A percentile compares a stretch with the other conserved stretches of the same genome.
Conservation (phyloP, 2,797 vertebrate species). For the Tiaroga cobitis region DNA sequence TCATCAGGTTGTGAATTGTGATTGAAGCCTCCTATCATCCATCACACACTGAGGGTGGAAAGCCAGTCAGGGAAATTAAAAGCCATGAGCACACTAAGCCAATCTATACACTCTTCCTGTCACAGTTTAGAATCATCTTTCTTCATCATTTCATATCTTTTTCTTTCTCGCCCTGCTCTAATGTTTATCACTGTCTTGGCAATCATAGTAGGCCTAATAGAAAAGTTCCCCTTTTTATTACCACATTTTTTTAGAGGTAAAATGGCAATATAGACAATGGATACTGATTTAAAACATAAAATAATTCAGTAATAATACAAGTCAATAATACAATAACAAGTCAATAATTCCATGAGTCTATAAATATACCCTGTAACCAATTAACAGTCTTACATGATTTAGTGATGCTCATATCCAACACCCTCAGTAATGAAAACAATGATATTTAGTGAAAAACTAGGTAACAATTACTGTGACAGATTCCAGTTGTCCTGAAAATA, state of each 20-base stretch:
- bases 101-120: slow-evolving; percentile 45
- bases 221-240: neutral
- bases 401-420: neutral
- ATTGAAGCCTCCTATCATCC: slow-evolving; percentile 42
- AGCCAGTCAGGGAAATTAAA: slow-evolving; percentile 51
- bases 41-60: slow-evolving; percentile 39
- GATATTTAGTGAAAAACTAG: neutral
- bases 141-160: slow-evolving; percentile 41
- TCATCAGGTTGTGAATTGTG: slow-evolving; percentile 45
- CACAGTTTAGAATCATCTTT: slow-evolving; percentile 35
- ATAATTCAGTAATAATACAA: neutral
- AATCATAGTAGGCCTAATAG: neutral
- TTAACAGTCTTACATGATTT: neutral
- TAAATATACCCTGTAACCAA: slow-evolving; percentile 12
- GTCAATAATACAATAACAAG: too few relatives aligned
- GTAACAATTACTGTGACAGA: neutral
- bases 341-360: neutral
- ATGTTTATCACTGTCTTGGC: slow-evolving; percentile 15
- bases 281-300: slow-evolving; percentile 1
- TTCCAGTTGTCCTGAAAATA: neutral
- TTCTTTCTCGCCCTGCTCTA: neutral
- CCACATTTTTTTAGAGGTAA: neutral
- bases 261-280: neutral
- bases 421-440: neutral
- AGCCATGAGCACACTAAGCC: slow-evolving; percentile 26